Base-by-base conservation (phyloP, 2,888 invertebrate species). In the Cartodere bifasciata region DNA sequence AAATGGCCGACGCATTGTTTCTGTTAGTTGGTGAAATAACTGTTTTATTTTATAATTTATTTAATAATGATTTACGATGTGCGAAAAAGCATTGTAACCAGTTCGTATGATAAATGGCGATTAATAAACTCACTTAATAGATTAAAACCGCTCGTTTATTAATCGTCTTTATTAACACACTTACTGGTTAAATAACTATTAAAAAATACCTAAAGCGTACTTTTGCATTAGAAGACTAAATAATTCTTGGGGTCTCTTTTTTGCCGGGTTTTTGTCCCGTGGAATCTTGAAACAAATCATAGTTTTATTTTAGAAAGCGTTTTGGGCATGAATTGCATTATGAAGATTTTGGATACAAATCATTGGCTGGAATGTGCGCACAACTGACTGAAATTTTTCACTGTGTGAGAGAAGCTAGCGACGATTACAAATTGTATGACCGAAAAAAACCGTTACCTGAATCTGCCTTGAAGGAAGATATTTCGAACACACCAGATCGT, bases 371-470 rank as follows among this genome's bases (percentile, higher is more conserved):
- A 15, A 46, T 60, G 46, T 55, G 56, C 29, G 34, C 45, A 10
- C 46, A 44, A 34, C 37, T 57, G 10, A 39, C 45, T 5, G 36
- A 50, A 9, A 46, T 55, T 25, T 59, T 59, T 38, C 46, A 52
- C 31, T 53, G 46, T 28, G 34, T 45, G 6, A 43, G 48, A 16
- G 48, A 50, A 2, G 45, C 49, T 4, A 36, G 31, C 3, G 52
- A 47, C n/a, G 56, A 58, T 41, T 53, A 46, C 41, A 53, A 52
- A 32, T 34, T 60, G 17, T 60, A 47, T 36, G 55, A 56, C 40
- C 43, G 41, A 13, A 45, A 37, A n/a, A 41, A 41, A 33, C 50
- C 51, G 1, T 33, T 50, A 23, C 48, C 53, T 4, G 28, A 36
- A 36, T 24, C 30, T 13, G 27, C 22, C 21, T 13, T 13, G 3